Base-by-base conservation (phyloP, 2,888 invertebrate genomes). In the Bellardia bayeri region DNA sequence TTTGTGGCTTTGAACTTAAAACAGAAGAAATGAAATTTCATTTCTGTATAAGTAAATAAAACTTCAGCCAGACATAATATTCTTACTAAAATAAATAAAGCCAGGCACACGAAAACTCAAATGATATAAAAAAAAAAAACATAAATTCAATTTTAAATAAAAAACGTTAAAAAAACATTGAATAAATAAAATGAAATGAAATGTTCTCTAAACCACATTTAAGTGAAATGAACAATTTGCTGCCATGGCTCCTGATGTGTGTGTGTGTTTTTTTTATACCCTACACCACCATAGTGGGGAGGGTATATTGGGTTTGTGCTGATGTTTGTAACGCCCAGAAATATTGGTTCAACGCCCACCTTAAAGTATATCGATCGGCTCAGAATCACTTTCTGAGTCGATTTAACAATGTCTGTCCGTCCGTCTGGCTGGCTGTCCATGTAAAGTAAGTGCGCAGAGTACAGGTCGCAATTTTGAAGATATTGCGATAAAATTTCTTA, bases 161-260 rank as follows among this genome's bases (percentile, higher is more conserved):
- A 13, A 33, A 61, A 13, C 42, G 42, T 61, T 33, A 9, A 58
- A 63, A 82, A 40, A 58, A 8, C 51, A 13, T 42, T 42, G 8
- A 13, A 37, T 6, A 37, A 37, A 37, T 37, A 6, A 33, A 42
- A 66, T 66, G 64, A 69, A 80, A 68, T 66, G 16, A 71, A 69
- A 76, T 71, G 61, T 64, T 69, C 33, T 83, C 42, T 23, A 68
- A 69, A 45, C 83, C 71, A 83, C 83, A 76, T 78, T 78, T 71
- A 75, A 78, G 71, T 71, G 49, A 78, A 83, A 78, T 78, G 69
- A 71, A 71, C 69, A 78, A 63, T 76, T 71, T 78, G 61, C 83
- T 71, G 76, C 83, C 71, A 40, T 78, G 49, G 11, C 49, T 80
- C 61, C 16, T 63, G 51, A 23, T 23, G 23, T 23, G 23, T 23